Conservation (phyloP, 1,140 invertebrate genomes). For the Carposina sasakii region DNA sequence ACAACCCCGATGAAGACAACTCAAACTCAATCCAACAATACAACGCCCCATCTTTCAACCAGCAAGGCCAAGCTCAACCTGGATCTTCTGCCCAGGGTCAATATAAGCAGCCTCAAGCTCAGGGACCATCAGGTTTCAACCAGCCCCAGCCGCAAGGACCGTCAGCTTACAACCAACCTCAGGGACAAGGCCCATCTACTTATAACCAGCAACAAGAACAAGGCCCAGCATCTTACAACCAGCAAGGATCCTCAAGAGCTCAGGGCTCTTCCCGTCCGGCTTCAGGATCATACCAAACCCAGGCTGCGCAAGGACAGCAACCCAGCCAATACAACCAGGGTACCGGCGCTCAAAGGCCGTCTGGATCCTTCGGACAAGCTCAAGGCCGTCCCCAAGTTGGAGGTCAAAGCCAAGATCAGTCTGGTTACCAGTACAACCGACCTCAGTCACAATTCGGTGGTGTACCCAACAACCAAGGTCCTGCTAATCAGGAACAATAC, state of each 20-base stretch:
- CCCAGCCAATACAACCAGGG: conserved; percentile 1
- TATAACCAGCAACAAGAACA: background rate
- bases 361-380: background rate
- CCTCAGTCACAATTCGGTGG: conserved; percentile 21
- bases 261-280: background rate
- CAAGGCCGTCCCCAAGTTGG: background rate
- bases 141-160: background rate
- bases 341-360: background rate
- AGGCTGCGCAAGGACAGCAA: no score
- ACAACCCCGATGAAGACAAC: conserved; percentile 49
- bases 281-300: background rate
- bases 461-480: conserved; percentile 4
- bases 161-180: conserved; percentile 4
- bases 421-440: conserved; percentile 36
- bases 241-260: conserved; percentile 11
- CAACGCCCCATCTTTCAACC: background rate
- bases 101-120: background rate
- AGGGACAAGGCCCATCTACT: conserved; percentile 4
- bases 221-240: conserved; percentile 15
- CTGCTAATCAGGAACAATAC: background rate
- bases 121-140: no score
- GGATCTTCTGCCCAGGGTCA: conserved; percentile 16
- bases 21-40: conserved; percentile 17
- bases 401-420: conserved; percentile 7
- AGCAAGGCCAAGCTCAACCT: background rate